Conservation (phyloP, 2,797 vertebrate species). For the Helarctos malayanus region DNA sequence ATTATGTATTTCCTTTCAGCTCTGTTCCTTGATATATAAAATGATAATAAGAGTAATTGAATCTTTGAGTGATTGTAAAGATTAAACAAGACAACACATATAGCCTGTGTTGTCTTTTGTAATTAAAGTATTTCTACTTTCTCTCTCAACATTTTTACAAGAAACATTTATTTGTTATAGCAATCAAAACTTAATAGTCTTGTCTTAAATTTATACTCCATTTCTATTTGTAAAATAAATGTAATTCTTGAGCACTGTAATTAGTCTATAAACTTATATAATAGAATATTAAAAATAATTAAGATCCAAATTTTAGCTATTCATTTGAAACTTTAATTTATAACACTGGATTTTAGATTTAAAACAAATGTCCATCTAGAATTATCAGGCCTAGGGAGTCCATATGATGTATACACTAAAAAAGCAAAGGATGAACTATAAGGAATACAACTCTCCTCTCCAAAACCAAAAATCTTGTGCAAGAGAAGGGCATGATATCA, state of each 20-base stretch:
- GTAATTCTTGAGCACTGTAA: neutral
- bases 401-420: neutral
- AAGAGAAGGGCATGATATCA: neutral
- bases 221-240: constrained; percentile 26
- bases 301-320: neutral
- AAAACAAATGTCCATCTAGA: neutral
- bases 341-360: neutral
- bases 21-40: neutral
- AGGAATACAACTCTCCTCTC: neutral
- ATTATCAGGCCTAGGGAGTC: neutral
- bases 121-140: neutral
- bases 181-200: neutral
- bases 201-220: neutral
- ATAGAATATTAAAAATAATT: neutral
- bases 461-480: neutral
- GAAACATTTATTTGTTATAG: neutral
- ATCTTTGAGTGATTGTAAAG: neutral
- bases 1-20: neutral
- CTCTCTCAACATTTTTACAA: neutral
- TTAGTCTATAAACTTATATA: neutral
- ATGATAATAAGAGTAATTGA: neutral
- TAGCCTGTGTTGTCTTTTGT: neutral
- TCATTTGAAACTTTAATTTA: neutral
- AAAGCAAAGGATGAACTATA: neutral
- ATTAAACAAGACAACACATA: neutral